Evolutionary conservation across 2,113 vertebrate genomes (phyloP).

Genomic region (Sigmodon hispidus): DNA sequence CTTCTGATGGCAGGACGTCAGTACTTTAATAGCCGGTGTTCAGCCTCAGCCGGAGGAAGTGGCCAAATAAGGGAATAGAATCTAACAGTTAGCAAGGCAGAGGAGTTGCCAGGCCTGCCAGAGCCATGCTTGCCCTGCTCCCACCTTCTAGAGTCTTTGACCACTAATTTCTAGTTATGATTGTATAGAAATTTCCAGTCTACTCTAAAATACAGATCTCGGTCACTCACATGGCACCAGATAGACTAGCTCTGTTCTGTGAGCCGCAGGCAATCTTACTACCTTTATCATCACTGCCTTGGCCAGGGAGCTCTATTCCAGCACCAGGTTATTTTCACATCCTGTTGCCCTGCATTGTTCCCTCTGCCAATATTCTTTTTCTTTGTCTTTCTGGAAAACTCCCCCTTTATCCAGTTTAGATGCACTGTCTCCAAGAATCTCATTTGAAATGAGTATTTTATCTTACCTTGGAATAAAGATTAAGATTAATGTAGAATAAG

Average conservation of each 20-base stretch:
- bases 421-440: not conserved
- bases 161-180: not conserved
- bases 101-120: too few relatives aligned
- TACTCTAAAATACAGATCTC: not conserved
- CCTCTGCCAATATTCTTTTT: not conserved
- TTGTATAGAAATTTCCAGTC: not conserved
- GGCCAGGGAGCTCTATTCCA: too few relatives aligned
- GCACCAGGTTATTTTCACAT: not conserved
- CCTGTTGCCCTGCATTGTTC: not conserved
- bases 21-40: too few relatives aligned
- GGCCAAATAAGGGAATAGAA: too few relatives aligned
- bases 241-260: not conserved
- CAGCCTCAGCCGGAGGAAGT: too few relatives aligned
- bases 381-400: not conserved
- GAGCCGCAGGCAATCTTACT: not conserved
- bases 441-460: not conserved
- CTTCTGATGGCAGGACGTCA: too few relatives aligned
- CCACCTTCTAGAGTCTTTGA: too few relatives aligned
- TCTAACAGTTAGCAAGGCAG: too few relatives aligned
- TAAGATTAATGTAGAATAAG: not conserved
- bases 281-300: not conserved
- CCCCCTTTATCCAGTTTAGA: not conserved
- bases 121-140: too few relatives aligned
- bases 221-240: not conserved
- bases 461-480: not conserved